Evolutionary conservation across 2,888 invertebrate genomes (phyloP).

Genomic region (Brachylomia viminalis): DNA sequence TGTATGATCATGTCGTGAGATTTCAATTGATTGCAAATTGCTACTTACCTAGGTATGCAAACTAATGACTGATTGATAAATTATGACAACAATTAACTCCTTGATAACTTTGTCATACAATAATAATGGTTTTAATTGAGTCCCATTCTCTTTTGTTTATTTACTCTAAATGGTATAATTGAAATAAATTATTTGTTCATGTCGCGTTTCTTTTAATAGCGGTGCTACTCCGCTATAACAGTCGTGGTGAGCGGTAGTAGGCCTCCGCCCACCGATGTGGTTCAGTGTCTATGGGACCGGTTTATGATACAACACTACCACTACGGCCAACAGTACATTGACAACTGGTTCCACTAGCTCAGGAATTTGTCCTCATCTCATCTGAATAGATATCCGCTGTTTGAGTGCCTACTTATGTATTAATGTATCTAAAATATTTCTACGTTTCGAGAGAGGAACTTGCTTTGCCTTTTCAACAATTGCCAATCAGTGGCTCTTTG

Average conservation of each 20-base stretch:
- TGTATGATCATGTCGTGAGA: background rate
- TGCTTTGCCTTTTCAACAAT: background rate
- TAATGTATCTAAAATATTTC: background rate
- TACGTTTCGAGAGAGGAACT: background rate
- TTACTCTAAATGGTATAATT: background rate
- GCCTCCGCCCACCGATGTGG: conserved; percentile 36
- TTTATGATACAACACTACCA: conserved; percentile 25
- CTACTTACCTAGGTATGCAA: background rate
- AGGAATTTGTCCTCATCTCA: conserved; percentile 23
- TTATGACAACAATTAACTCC: background rate
- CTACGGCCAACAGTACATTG: conserved; percentile 26
- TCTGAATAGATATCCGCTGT: conserved; percentile 3
- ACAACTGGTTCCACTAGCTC: conserved; percentile 20
- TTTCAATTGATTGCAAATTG: background rate
- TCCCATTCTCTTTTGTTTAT: conserved; percentile 9
- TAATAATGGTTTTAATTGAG: background rate
- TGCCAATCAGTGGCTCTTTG: background rate
- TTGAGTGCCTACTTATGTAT: background rate
- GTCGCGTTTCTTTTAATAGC: conserved; percentile 20
- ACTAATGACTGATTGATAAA: background rate
- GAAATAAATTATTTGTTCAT: conserved; percentile 12
- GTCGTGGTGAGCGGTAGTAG: conserved; percentile 3
- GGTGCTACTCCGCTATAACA: background rate
- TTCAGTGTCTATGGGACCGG: conserved; percentile 36
- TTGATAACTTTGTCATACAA: background rate